A percentile compares a stretch with the other conserved stretches of the same genome.
These are phyloP conservation scores for Gila robusta DNA, from an alignment of 2,797 vertebrate genomes.

Conservation along the genomic window DNA sequence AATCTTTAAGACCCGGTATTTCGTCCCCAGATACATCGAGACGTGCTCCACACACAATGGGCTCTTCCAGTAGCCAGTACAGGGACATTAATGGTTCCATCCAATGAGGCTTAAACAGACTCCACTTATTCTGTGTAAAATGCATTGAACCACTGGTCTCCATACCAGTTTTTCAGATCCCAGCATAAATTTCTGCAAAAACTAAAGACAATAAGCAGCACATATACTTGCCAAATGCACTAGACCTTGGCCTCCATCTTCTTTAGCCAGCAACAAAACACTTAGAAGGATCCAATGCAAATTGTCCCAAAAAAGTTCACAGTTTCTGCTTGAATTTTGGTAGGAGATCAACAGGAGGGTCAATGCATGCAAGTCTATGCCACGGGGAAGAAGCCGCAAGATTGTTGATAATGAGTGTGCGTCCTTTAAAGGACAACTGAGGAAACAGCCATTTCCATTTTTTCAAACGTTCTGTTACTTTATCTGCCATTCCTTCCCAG, in stretches of 20 bases:
- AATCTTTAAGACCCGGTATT: too few relatives aligned
- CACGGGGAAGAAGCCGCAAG: background rate
- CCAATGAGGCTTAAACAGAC: too few relatives aligned
- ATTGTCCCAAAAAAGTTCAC: background rate
- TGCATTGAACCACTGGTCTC: background rate
- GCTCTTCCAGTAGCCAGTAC: too few relatives aligned
- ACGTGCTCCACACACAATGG: too few relatives aligned
- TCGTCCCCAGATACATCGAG: too few relatives aligned
- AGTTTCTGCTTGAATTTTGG: background rate
- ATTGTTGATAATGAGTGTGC: background rate
- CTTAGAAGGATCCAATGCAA: background rate
- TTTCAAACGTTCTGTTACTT: background rate
- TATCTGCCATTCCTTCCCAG: background rate
- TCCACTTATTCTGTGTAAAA: background rate
- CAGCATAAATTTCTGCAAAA: background rate
- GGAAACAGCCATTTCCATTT: constrained; percentile 8
- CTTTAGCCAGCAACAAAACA: background rate
- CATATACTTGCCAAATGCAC: background rate
- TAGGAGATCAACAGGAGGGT: background rate
- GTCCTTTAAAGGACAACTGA: background rate
- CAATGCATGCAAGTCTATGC: too few relatives aligned
- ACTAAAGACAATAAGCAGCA: background rate
- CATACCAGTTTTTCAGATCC: background rate
- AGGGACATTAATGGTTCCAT: too few relatives aligned
- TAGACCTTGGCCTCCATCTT: background rate